Evolutionary conservation across 2,888 invertebrate genomes (phyloP).

Genomic region (Polylopha cassiicola): DNA sequence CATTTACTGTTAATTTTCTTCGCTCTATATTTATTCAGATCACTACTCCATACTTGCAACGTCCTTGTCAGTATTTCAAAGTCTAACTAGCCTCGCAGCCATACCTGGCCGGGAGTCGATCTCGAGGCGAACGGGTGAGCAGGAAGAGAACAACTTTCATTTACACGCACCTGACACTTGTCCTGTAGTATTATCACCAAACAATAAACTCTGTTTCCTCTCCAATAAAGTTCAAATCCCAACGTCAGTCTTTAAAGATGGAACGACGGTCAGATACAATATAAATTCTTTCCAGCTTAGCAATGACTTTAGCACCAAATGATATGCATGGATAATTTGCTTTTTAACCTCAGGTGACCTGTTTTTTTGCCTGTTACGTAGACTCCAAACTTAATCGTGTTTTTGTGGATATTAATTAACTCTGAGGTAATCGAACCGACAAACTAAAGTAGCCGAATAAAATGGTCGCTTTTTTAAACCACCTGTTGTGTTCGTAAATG

Average conservation of each 20-base stretch:
- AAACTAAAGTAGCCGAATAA: too few species aligned
- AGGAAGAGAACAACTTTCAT: slow-evolving; percentile 77
- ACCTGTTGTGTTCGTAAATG: too few species aligned
- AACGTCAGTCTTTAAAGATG: not conserved
- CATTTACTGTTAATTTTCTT: too few species aligned
- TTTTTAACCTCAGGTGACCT: not conserved
- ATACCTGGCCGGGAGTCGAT: slow-evolving; percentile 38
- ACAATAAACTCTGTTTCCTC: slow-evolving; percentile 34
- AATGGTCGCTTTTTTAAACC: too few species aligned
- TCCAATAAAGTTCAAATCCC: slow-evolving; percentile 2
- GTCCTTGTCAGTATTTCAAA: slow-evolving; percentile 36
- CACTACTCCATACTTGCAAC: slow-evolving; percentile 28
- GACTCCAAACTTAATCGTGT: slow-evolving; percentile 18
- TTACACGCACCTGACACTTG: slow-evolving; percentile 72
- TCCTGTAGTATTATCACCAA: slow-evolving; percentile 50
- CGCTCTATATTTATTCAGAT: too few species aligned
- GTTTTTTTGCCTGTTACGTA: slow-evolving; percentile 13
- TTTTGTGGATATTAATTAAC: slow-evolving; percentile 14
- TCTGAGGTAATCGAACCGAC: slow-evolving; percentile 18
- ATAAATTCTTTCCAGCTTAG: slow-evolving; percentile 7
- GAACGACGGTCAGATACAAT: not conserved
- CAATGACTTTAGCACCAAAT: too few species aligned
- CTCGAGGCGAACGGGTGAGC: slow-evolving; percentile 65
- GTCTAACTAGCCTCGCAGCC: slow-evolving; percentile 38
- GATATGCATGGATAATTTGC: slow-evolving; percentile 4